Evolutionary conservation across 2,797 vertebrate genomes (phyloP), one percentile per base, ranked within the genome.

Genomic region (Chanos chanos): DNA sequence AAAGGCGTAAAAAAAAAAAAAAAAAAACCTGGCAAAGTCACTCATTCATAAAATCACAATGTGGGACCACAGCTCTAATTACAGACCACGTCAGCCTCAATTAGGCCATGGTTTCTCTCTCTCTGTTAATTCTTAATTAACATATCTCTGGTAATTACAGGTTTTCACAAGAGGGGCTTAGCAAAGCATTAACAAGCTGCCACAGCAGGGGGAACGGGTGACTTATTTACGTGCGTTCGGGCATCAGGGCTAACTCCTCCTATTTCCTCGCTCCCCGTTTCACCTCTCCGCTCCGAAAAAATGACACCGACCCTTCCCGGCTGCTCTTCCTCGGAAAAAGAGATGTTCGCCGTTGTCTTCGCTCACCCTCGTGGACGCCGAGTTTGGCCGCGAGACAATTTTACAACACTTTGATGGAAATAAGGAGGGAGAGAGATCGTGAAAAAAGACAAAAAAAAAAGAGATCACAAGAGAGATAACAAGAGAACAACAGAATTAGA

Each of bases 11-110:
- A n/a, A n/a, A n/a, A n/a, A n/a, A n/a, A n/a, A n/a, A n/a, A n/a
- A n/a, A n/a, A n/a, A n/a, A 77, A 88, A 92, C 66, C 85, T 87
- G 86, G 86, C 91, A 85, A 92, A 94, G 84, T 87, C 89, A 91
- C 88, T 92, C 91, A 91, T 86, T 91, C 90, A 89, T 90, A 91
- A 89, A 94, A 94, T 91, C 89, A 84, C 83, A 89, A 91, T 81
- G 85, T 87, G 89, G 85, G 85, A 91, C 89, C 89, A 86, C 85
- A 84, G 84, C 85, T 92, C 86, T 93, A 94, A 91, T 92, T 94
- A 91, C 89, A 91, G 87, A 85, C 89, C 88, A 77, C 71, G 81
- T 88, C 87, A 80, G 88, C 87, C 82, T 82, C 84, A 81, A 87
- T 88, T 88, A 93, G 93, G 88, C 86, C 79, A 82, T 72, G 74